A percentile compares a stretch with the other conserved stretches of the same genome.
Evolutionary conservation across 1,140 invertebrate genomes (phyloP).

Genomic region (Microplitis demolitor): DNA sequence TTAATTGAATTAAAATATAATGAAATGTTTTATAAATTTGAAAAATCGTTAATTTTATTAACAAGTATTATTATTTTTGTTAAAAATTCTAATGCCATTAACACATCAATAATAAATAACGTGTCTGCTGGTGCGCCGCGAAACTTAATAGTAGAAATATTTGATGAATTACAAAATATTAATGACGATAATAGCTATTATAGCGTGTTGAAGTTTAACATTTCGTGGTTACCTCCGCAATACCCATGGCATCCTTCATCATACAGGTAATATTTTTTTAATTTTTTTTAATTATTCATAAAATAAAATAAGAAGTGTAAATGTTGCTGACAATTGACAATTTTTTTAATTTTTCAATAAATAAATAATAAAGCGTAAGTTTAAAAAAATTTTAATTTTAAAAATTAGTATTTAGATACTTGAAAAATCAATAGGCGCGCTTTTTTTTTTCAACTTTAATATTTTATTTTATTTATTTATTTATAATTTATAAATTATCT

Average conservation of each 20-base stretch:
- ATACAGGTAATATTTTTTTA: constrained; percentile 23
- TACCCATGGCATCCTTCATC: constrained; percentile 10
- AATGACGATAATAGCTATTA: constrained; percentile 3
- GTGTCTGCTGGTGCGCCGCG: not conserved
- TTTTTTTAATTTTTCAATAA: no score
- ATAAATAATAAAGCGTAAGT: no score
- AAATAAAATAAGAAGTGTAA: no score
- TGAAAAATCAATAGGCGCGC: no score
- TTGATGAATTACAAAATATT: constrained; percentile 19
- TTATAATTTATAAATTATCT: no score
- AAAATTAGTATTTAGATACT: no score
- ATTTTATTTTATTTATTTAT: no score
- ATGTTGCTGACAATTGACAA: no score
- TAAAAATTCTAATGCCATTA: not conserved
- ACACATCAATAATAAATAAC: not conserved
- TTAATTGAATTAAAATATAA: not conserved
- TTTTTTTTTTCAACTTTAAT: no score
- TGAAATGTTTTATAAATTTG: not conserved
- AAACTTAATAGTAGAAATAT: constrained; percentile 21
- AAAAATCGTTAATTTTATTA: not conserved
- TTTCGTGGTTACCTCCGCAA: constrained; percentile 21
- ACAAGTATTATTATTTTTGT: not conserved
- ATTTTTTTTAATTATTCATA: no score
- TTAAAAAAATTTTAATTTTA: no score
- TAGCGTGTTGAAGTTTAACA: constrained; percentile 23